Conservation (phyloP, 2,888 invertebrate species). For the Cryptops parisi region DNA sequence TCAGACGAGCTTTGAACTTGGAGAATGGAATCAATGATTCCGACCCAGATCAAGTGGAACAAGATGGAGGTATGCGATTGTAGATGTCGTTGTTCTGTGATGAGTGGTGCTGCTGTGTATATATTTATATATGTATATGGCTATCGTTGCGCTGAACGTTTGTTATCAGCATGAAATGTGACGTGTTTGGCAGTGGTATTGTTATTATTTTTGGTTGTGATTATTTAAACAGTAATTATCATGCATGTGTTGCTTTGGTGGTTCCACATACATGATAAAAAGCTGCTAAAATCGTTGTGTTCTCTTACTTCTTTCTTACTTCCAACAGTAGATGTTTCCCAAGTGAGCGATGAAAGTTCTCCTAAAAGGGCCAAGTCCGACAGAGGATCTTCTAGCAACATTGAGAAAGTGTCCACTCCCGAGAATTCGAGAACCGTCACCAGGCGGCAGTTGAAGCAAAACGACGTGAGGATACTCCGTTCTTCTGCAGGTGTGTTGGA, state of each 20-base stretch:
- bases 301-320: too few species aligned
- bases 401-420: neutral
- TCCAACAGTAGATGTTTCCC: neutral
- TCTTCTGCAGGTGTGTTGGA: neutral
- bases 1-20: conserved; percentile 65
- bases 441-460: neutral
- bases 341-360: neutral
- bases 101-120: too few species aligned
- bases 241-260: too few species aligned
- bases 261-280: too few species aligned
- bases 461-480: neutral
- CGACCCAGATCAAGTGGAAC: conserved; percentile 15
- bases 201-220: too few species aligned
- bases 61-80: conserved; percentile 14
- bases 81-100: too few species aligned
- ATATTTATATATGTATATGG: too few species aligned
- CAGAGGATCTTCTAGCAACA: neutral
- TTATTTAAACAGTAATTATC: too few species aligned
- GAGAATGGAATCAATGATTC: conserved; percentile 45
- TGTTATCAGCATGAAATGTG: too few species aligned
- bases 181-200: too few species aligned
- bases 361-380: neutral
- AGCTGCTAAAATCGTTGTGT: too few species aligned
- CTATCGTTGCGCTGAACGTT: too few species aligned
- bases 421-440: neutral